These are phyloP conservation scores for Styela plicata DNA, from an alignment of 23 tunicate species.

Conservation along the genomic window DNA sequence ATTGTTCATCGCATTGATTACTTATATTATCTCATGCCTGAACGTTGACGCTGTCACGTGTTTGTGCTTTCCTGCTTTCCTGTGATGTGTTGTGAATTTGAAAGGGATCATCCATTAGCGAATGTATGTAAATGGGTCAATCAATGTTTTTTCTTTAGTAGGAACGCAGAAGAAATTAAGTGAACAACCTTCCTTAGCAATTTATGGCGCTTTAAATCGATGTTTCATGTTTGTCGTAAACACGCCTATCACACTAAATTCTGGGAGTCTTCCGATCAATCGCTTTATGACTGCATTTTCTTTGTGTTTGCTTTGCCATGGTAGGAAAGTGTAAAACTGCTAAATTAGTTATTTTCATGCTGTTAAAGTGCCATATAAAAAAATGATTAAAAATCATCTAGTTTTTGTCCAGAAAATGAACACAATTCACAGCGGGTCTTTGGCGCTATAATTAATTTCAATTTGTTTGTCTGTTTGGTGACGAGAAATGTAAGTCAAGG, in stretches of 20 bases:
- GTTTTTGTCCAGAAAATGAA: too few relatives aligned
- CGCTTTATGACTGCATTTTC: neutral
- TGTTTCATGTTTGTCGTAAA: neutral
- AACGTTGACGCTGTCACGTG: neutral
- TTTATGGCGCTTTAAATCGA: neutral
- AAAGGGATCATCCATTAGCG: neutral
- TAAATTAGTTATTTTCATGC: neutral
- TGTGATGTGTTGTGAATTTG: neutral
- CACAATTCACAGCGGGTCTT: neutral
- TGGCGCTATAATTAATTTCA: neutral
- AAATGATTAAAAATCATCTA: too few relatives aligned
- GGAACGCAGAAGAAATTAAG: neutral
- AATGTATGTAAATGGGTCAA: neutral
- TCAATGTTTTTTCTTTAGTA: neutral
- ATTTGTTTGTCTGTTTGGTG: neutral
- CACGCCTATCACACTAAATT: too few relatives aligned
- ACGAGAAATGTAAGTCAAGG: neutral
- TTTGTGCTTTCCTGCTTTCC: neutral
- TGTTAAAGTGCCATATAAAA: too few relatives aligned
- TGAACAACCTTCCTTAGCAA: neutral
- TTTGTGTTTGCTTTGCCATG: neutral
- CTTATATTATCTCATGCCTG: neutral
- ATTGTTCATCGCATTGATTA: neutral
- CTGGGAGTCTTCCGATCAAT: neutral
- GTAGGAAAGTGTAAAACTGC: neutral